Evolutionary conservation across 2,888 invertebrate species (phyloP), one percentile per base, ranked within the genome.

Genomic region (Plagodis dolabraria): DNA sequence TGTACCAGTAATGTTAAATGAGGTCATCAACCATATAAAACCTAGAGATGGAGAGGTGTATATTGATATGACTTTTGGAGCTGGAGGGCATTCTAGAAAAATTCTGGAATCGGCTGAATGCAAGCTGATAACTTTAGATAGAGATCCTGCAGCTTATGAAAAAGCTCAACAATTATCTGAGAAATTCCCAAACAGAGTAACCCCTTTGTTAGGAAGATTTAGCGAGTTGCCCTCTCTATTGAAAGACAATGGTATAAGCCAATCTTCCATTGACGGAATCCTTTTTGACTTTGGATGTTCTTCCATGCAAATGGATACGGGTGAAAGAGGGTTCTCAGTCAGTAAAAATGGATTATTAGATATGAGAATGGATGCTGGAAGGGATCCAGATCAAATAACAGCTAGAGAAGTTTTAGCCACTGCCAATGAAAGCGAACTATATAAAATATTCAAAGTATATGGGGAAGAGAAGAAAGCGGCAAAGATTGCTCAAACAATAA

Each of bases 51-150:
- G 94, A 60, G 94, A 96, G 85, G 87, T 93, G 6, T 95, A 97
- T 69, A 91, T 99, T 65, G 99, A 99, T 80, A 98, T 98, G 98
- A 99, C 99, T 10, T 99, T 99, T 92, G 99, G 99, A 35, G 96
- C 96, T 33, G 99, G 99, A 7, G 99, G 99, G 0, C 99, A 99
- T 80, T 95, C 97, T 8, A 93, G 92, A 70, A 93, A 94, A 77
- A 93, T 99, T 69, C 91, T 99, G 48, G 93, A 96, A 75, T 79
- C 92, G 35, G 93, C 94, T 9, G 89, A 95, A 42, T 93, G 96
- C 12, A 96, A 93, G 79, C 89, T 99, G 2, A 94, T 96, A 76
- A 97, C 97, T 0, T 86, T 99, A 68, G 99, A 99, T 84, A 94
- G 99, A 82, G 99, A 99, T 87, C 98, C 98, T 0, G 73, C 94